Conservation (phyloP, 2,113 vertebrate genomes). For the Lamprotornis superbus region DNA sequence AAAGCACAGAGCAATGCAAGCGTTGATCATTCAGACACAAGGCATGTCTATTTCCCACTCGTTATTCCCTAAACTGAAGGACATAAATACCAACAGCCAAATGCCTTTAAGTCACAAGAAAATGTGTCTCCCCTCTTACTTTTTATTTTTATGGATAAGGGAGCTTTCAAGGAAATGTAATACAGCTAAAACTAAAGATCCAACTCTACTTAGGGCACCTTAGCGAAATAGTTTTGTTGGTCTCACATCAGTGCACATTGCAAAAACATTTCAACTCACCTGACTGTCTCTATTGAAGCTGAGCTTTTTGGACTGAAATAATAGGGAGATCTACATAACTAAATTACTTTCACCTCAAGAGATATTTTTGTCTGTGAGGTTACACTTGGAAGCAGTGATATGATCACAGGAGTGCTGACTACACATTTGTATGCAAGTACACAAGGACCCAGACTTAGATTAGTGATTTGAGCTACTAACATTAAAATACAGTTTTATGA, state of each 20-base stretch:
- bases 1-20: neutral
- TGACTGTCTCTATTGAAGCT: constrained; percentile 29
- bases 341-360: constrained; percentile 51
- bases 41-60: neutral
- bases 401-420: neutral
- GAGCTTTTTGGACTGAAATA: constrained; percentile 34
- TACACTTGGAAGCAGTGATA: neutral
- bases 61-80: neutral
- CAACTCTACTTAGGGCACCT: neutral
- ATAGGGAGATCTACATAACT: constrained; percentile 34
- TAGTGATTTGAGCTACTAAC: neutral
- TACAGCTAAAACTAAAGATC: constrained; percentile 38
- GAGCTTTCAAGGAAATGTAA: constrained; percentile 51
- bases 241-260: neutral
- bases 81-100: neutral
- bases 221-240: constrained; percentile 20
- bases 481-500: constrained; percentile 4
- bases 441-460: neutral
- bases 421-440: neutral
- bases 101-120: neutral
- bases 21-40: neutral
- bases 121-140: neutral
- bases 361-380: constrained; percentile 42
- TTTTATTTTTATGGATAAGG: neutral
- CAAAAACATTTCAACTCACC: constrained; percentile 27